phyloP scores from a whole-genome alignment of 2,888 invertebrate genomes.

The Tribolium freemani region DNA sequence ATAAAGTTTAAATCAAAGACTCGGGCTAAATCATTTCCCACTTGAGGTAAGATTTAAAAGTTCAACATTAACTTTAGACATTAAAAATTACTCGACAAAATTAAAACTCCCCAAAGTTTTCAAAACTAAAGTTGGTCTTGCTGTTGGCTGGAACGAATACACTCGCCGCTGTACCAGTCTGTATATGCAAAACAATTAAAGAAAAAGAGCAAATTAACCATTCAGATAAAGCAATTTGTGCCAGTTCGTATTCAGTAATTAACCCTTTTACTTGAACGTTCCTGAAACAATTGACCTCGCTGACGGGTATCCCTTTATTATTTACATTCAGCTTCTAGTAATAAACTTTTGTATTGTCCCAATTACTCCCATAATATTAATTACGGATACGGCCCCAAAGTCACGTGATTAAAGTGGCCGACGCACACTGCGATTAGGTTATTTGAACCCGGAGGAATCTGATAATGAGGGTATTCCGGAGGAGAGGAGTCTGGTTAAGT shows the following conservation, averaged over 20 bases:
- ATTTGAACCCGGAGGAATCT: constrained; percentile 39
- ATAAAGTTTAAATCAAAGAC: not conserved
- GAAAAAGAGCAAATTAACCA: not conserved
- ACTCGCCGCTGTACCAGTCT: not conserved
- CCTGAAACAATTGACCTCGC: constrained; percentile 17
- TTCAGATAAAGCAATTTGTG: not conserved
- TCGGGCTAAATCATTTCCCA: too few species aligned
- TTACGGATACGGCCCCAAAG: constrained; percentile 28
- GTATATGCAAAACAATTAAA: not conserved
- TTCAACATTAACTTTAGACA: too few species aligned
- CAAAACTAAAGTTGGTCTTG: too few species aligned
- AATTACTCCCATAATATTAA: constrained; percentile 43
- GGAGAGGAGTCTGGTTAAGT: constrained; percentile 32
- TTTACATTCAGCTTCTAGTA: constrained; percentile 23
- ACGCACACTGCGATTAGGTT: constrained; percentile 31
- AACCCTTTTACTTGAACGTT: constrained; percentile 3
- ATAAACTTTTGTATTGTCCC: constrained; percentile 34
- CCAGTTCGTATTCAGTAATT: not conserved
- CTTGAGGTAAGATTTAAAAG: too few species aligned
- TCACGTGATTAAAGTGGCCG: constrained; percentile 24
- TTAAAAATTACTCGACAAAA: too few species aligned
- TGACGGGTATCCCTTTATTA: constrained; percentile 22
- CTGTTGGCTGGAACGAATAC: too few species aligned
- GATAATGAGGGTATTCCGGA: constrained; percentile 43
- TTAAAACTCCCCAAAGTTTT: too few species aligned